Conservation (phyloP, 1,140 invertebrate species). For the Amphibalanus amphitrite region DNA sequence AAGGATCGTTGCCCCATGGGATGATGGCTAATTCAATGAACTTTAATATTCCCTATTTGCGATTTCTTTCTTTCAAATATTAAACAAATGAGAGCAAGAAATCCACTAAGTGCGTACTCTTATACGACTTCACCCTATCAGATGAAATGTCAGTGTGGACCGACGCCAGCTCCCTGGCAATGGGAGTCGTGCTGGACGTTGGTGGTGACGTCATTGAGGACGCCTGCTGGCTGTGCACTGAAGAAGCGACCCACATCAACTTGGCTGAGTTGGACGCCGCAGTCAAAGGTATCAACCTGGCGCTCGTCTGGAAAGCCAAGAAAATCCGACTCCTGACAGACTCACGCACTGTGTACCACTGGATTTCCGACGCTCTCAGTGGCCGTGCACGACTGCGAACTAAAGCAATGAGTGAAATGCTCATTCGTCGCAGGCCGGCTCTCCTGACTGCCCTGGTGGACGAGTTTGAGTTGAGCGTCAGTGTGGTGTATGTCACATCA, state of each 20-base stretch:
- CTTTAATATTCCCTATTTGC: no score
- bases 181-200: conserved; percentile 7
- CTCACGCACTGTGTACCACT: conserved; percentile 2
- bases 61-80: no score
- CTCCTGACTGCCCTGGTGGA: neutral
- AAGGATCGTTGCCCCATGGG: no score
- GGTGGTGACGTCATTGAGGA: conserved; percentile 5
- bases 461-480: neutral
- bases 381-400: neutral
- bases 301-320: conserved; percentile 9
- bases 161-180: conserved; percentile 10
- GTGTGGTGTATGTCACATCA: neutral
- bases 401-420: neutral
- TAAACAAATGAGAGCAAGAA: no score
- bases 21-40: no score
- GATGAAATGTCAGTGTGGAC: conserved; percentile 8
- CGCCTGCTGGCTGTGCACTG: conserved; percentile 6
- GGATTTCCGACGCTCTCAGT: neutral
- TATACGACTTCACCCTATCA: no score
- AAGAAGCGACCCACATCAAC: conserved; percentile 9
- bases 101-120: no score
- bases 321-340: conserved; percentile 7
- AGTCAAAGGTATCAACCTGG: conserved; percentile 8
- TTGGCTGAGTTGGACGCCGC: conserved; percentile 13
- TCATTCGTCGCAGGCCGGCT: neutral